Evolutionary conservation across 1,140 invertebrate species (phyloP).

Genomic region (Onthophagus taurus): DNA sequence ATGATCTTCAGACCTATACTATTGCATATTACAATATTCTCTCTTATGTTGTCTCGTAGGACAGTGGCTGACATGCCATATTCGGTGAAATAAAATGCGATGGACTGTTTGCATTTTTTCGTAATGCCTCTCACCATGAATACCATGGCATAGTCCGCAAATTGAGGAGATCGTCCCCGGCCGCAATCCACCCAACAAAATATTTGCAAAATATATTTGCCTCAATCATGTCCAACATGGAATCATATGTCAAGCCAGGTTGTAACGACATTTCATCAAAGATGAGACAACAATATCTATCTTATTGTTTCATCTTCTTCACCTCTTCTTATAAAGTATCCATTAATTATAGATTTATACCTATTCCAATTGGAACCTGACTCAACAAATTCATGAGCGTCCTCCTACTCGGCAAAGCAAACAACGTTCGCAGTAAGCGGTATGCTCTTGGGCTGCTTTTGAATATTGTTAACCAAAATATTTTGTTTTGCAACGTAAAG

Average conservation of each 20-base stretch:
- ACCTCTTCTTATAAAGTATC: constrained; percentile 10
- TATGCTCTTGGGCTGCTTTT: constrained; percentile 17
- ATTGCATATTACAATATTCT: constrained; percentile 10
- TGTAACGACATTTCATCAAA: constrained; percentile 16
- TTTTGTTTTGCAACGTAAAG: constrained; percentile 18
- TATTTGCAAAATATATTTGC: too few species aligned
- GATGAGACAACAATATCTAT: constrained; percentile 6
- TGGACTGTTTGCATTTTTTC: constrained; percentile 21
- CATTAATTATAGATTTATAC: constrained; percentile 13
- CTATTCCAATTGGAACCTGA: constrained; percentile 9
- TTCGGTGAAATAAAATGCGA: constrained; percentile 15
- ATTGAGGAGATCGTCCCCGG: too few species aligned
- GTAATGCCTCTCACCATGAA: constrained; percentile 22
- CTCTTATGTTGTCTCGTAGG: constrained; percentile 1
- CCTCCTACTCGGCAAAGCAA: constrained; percentile 12
- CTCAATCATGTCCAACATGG: too few species aligned
- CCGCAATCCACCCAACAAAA: too few species aligned
- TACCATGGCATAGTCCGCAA: constrained; percentile 23
- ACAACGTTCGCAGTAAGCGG: constrained; percentile 17
- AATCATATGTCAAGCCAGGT: too few species aligned
- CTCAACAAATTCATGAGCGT: constrained; percentile 11
- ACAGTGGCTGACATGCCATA: not conserved
- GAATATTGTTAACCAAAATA: constrained; percentile 15
- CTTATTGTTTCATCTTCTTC: constrained; percentile 7
- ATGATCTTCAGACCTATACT: constrained; percentile 15